These are phyloP conservation scores for Meda fulgida DNA, from an alignment of 2,797 vertebrate species.

Conservation along the genomic window DNA sequence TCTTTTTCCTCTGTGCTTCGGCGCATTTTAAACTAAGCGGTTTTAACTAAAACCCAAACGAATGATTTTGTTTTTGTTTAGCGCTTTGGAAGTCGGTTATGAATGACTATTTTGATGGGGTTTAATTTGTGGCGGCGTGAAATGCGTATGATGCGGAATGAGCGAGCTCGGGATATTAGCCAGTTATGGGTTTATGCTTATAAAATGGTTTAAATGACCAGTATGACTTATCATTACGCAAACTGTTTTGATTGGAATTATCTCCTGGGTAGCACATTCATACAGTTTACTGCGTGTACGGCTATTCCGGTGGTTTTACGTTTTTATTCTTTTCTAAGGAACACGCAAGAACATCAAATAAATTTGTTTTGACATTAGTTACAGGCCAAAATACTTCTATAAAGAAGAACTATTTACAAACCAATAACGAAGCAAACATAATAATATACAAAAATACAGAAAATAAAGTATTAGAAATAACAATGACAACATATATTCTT, in stretches of 20 bases:
- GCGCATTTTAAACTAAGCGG: not conserved
- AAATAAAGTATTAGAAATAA: not conserved
- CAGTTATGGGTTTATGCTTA: constrained; percentile 18
- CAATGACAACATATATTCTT: not conserved
- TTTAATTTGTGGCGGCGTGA: not conserved
- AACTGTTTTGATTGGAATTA: not conserved
- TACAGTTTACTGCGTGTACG: not conserved
- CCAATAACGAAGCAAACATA: not conserved
- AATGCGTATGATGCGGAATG: not conserved
- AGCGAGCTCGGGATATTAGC: constrained; percentile 34
- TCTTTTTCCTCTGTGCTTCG: not conserved
- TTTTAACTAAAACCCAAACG: not conserved
- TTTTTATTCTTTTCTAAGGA: not conserved
- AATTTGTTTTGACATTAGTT: not conserved
- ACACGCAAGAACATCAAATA: not conserved
- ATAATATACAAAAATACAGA: not conserved
- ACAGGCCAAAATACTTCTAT: not conserved
- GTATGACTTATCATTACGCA: not conserved
- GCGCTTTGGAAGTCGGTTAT: not conserved
- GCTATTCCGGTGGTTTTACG: not conserved
- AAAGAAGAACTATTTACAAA: not conserved
- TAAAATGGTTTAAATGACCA: not conserved
- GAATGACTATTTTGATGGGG: not conserved
- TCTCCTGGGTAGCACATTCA: not conserved
- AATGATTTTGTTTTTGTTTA: not conserved